These are phyloP conservation scores for Pseudolaguvia tuberculata DNA, from an alignment of 2,113 vertebrate species.

Conservation along the genomic window DNA sequence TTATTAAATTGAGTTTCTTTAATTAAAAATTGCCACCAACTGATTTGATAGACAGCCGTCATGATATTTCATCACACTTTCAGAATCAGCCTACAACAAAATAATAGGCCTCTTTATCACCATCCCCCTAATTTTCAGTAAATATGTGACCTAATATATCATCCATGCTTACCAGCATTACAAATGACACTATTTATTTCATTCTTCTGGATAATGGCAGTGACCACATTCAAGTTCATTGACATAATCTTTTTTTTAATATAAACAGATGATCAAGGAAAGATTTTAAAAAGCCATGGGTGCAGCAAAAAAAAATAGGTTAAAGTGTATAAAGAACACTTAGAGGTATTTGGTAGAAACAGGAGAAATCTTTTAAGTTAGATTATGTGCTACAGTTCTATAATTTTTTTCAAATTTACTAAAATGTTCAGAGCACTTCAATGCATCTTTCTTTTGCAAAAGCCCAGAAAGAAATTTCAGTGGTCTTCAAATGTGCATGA, in stretches of 20 bases:
- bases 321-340: conserved; percentile 20
- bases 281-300: conserved; percentile 58
- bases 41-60: conserved; percentile 18
- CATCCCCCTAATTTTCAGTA: conserved; percentile 68
- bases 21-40: background rate
- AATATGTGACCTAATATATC: conserved; percentile 63
- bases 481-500: background rate
- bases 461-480: background rate
- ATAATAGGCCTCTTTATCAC: conserved; percentile 43
- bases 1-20: background rate
- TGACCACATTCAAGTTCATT: conserved; percentile 59
- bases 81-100: conserved; percentile 23
- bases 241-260: conserved; percentile 57
- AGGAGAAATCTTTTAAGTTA: background rate
- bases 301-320: conserved; percentile 43
- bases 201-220: conserved; percentile 70
- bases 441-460: background rate
- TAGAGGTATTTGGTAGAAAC: conserved; percentile 12
- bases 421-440: background rate
- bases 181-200: conserved; percentile 67
- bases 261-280: conserved; percentile 63
- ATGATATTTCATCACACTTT: conserved; percentile 1
- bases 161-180: conserved; percentile 62
- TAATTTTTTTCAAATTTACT: too few relatives aligned
- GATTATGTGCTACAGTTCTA: too few relatives aligned